phyloP scores from a whole-genome alignment of 2,113 vertebrate genomes.

The Rissa tridactyla region DNA sequence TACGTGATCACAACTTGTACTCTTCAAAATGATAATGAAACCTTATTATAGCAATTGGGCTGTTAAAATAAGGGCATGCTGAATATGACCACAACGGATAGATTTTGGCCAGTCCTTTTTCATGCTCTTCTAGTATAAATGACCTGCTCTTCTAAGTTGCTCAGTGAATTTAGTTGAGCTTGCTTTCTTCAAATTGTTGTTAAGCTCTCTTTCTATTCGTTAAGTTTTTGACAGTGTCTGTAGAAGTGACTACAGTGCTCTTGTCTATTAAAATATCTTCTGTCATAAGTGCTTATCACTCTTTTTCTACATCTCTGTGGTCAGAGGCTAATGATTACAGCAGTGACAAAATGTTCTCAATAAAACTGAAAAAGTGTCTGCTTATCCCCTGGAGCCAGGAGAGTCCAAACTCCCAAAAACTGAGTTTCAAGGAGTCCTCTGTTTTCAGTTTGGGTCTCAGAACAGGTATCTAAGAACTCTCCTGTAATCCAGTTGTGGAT shows the following conservation, averaged over 20 bases:
- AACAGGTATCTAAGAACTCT: background rate
- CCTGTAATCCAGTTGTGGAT: background rate
- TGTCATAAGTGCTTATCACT: background rate
- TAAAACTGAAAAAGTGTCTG: background rate
- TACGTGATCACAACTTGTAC: rapidly evolving
- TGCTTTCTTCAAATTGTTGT: background rate
- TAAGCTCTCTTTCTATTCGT: background rate
- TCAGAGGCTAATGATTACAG: background rate
- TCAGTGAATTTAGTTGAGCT: background rate
- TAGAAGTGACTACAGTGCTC: background rate
- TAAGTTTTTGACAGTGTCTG: background rate
- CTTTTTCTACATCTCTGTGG: background rate
- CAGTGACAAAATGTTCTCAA: background rate
- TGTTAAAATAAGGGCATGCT: background rate
- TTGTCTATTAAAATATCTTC: background rate
- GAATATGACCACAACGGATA: background rate
- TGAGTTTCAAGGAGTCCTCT: background rate
- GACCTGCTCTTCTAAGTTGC: background rate
- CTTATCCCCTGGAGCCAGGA: background rate
- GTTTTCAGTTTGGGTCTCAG: background rate
- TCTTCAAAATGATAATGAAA: background rate
- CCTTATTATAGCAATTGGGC: background rate
- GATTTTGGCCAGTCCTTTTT: background rate
- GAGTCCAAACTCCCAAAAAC: background rate
- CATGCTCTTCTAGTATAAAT: background rate